phyloP scores from a whole-genome alignment of 2,113 vertebrate genomes.

The Prunella himalayana region DNA sequence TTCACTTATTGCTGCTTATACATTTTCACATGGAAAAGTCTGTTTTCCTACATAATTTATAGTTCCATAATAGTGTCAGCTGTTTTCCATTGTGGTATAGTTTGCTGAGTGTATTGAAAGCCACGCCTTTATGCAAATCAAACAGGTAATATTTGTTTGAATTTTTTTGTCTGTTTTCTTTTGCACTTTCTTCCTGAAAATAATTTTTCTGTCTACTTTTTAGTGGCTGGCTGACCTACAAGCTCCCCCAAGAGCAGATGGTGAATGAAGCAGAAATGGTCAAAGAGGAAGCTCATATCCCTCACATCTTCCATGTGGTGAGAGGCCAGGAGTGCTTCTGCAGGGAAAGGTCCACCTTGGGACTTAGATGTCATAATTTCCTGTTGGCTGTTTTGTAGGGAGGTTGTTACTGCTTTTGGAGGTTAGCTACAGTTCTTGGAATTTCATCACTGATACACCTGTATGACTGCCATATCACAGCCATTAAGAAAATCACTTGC shows the following conservation, averaged over 20 bases:
- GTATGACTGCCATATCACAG: not conserved
- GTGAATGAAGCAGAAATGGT: not conserved
- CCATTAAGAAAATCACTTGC: not conserved
- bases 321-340: not conserved
- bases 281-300: not conserved
- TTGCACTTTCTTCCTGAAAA: not conserved
- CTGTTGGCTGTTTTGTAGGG: not conserved
- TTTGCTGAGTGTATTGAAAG: not conserved
- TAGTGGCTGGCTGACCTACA: not conserved
- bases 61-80: not conserved
- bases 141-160: not conserved
- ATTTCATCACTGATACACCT: not conserved
- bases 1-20: not conserved
- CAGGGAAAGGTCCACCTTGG: not conserved
- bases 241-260: not conserved
- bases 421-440: not conserved
- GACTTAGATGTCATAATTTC: not conserved
- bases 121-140: not conserved
- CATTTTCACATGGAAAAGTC: not conserved
- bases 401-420: not conserved
- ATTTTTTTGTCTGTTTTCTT: not conserved
- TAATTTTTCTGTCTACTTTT: not conserved
- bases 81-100: not conserved
- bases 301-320: not conserved
- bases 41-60: not conserved